phyloP scores from a whole-genome alignment of 2,888 invertebrate species.

The Nomada hirtipes region DNA sequence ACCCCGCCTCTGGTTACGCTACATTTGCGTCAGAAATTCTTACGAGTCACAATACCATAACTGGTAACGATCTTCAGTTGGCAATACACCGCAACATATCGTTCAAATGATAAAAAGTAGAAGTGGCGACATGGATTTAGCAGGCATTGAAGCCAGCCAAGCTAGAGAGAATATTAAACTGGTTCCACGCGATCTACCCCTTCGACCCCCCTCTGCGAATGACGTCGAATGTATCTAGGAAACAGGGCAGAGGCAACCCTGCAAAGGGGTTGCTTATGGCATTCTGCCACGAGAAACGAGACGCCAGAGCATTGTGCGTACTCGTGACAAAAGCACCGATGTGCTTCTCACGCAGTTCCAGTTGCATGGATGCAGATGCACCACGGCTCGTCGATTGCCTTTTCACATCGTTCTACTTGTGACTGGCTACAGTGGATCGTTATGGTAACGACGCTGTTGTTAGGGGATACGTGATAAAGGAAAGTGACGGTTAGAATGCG shows the following conservation, averaged over 20 bases:
- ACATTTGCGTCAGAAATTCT: background rate
- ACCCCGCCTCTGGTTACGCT: background rate
- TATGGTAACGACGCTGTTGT: background rate
- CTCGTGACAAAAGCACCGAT: conserved; percentile 53
- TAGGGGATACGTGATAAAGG: background rate
- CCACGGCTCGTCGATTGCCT: background rate
- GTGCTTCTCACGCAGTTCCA: conserved; percentile 47
- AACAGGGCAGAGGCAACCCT: conserved; percentile 50
- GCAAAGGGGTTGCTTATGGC: conserved; percentile 48
- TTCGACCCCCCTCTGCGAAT: conserved; percentile 27
- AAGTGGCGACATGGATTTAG: background rate
- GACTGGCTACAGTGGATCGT: conserved; percentile 8
- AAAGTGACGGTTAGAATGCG: background rate
- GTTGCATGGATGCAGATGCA: conserved; percentile 20
- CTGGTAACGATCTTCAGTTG: background rate
- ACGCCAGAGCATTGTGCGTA: conserved; percentile 43
- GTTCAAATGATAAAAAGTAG: background rate
- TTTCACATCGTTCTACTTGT: conserved; percentile 1
- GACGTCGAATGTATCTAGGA: conserved; percentile 52
- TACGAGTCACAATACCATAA: background rate
- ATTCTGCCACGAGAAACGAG: conserved; percentile 54
- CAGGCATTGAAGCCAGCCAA: conserved; percentile 14
- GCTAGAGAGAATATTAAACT: conserved; percentile 30
- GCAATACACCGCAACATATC: background rate
- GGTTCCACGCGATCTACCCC: conserved; percentile 11